Conservation (phyloP, 2,113 vertebrate species). For the Chlorodrepanis virens region DNA sequence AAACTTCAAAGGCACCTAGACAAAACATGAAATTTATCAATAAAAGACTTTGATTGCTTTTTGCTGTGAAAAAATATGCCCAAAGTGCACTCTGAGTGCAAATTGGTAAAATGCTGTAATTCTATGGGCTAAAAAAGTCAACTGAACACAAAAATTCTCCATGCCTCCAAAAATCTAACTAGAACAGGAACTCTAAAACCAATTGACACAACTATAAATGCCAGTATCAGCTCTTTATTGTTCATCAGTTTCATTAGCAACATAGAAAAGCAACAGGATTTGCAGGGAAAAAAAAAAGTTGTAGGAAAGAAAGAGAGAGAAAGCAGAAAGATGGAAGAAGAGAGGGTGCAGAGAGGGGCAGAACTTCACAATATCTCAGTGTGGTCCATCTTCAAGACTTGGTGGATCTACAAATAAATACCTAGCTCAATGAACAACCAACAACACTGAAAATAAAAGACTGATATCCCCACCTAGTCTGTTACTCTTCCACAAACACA, state of each 20-base stretch:
- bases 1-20: neutral
- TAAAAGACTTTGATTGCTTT: neutral
- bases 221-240: neutral
- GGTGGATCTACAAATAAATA: neutral
- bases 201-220: neutral
- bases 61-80: neutral
- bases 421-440: neutral
- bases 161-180: neutral
- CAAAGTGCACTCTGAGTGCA: neutral
- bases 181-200: neutral
- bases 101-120: neutral
- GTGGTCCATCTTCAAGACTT: neutral
- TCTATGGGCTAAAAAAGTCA: neutral
- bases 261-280: neutral
- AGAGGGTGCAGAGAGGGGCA: neutral
- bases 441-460: neutral
- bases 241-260: neutral
- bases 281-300: neutral
- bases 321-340: neutral
- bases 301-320: neutral
- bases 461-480: neutral
- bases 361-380: neutral
- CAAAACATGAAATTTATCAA: neutral
- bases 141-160: neutral
- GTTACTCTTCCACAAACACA: neutral